Evolutionary conservation across 2,113 vertebrate genomes (phyloP).

Genomic region (Noturus placidus): DNA sequence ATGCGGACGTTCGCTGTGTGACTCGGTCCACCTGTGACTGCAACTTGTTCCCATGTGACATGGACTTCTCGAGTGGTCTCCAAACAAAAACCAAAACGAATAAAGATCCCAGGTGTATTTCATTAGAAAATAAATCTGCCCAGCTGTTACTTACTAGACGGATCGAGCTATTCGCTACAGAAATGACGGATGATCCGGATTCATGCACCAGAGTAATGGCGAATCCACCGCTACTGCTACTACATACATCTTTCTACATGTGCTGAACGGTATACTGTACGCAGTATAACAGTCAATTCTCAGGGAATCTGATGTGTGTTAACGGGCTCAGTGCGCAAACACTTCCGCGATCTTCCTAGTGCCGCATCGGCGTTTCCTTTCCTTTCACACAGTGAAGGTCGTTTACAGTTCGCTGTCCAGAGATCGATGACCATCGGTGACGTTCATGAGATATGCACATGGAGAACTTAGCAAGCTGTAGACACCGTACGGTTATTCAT

Average conservation of each 20-base stretch:
- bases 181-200: conserved; percentile 3
- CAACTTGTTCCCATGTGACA: background rate
- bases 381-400: too few species aligned
- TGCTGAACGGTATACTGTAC: background rate
- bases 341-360: too few species aligned
- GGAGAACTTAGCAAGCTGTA: too few species aligned
- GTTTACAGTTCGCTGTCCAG: too few species aligned
- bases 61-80: background rate
- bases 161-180: background rate
- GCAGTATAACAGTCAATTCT: background rate
- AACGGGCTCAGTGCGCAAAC: background rate
- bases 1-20: background rate
- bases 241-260: background rate
- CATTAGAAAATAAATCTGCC: background rate
- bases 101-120: background rate
- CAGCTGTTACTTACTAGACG: background rate
- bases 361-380: too few species aligned
- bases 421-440: too few species aligned
- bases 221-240: background rate
- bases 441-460: too few species aligned
- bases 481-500: too few species aligned
- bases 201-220: background rate
- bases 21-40: background rate
- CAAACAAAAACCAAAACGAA: background rate
- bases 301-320: background rate